Base-by-base conservation (phyloP, 2,113 vertebrate species). In the Artemisiospiza belli region DNA sequence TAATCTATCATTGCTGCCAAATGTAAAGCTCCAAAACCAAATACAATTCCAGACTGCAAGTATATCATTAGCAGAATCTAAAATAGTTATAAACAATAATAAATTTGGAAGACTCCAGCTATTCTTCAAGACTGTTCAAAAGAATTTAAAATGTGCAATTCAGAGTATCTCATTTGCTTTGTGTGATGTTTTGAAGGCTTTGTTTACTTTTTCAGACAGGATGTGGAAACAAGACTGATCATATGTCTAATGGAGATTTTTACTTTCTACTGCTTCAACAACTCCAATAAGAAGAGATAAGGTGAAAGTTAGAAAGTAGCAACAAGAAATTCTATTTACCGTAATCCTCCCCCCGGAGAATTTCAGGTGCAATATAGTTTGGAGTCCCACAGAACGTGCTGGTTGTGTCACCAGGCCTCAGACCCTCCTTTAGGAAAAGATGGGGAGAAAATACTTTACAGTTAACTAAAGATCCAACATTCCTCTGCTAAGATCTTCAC, bases 331-430 rank as follows among this genome's bases (percentile, higher is more conserved):
- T 69, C 46, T 6, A 43, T 92, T 98, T 98, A 99, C 99, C 99
- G 58, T 99, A 99, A 97, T 99, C 99, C 94, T 99, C 99, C 97
- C 99, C 99, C 96, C 99, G 90, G 84, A 99, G 98, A 96, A 99
- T 99, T 97, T 99, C 99, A 8, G 99, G 99, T 94, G 99, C 99
- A 61, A 99, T 99, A 91, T 99, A 99, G 97, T 99, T 99, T 79
- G 99, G 99, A 95, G 99, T 99, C 51, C 99, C 99, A 89, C 99
- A 99, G 97, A 99, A 99, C 2, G 99, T 99, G 98, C 99, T 99
- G 30, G 99, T 99, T 47, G 99, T 99, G 96, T 99, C 99, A 89
- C 99, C 99, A 22, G 99, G 99, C 90, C 99, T 98, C 96, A 99
- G 97, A 33, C 99, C 99, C 98, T 99, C 99, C 99, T 99, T 97